Evolutionary conservation across 2,888 invertebrate genomes (phyloP).

Genomic region (Dicranocentrus wangi): DNA sequence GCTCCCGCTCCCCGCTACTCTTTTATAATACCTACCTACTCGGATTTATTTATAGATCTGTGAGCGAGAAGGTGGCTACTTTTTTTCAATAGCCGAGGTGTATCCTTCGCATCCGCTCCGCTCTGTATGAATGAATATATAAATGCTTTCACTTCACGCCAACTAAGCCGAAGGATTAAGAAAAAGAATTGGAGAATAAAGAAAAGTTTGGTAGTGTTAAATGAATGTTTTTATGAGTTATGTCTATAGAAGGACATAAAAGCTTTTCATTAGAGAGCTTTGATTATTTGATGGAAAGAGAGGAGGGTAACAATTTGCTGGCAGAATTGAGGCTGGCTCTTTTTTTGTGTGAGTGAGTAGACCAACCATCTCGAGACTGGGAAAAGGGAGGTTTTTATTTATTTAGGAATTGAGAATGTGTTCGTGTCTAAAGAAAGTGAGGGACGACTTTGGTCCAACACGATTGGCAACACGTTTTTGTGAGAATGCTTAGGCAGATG

Average conservation of each 20-base stretch:
- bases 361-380: too few species aligned
- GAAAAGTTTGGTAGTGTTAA: slow-evolving; percentile 22
- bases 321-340: slow-evolving; percentile 6
- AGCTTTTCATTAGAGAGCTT: slow-evolving; percentile 46
- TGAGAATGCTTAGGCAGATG: too few species aligned
- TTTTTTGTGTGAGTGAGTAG: too few species aligned
- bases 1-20: background rate
- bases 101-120: background rate
- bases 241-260: slow-evolving; percentile 29
- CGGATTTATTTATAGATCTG: background rate
- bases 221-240: slow-evolving; percentile 50
- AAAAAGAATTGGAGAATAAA: slow-evolving; percentile 23
- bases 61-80: background rate
- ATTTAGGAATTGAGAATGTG: too few species aligned
- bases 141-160: slow-evolving; percentile 31
- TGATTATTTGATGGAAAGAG: slow-evolving; percentile 47
- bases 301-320: background rate
- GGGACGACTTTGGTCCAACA: too few species aligned
- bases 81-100: background rate
- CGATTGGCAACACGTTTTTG: too few species aligned
- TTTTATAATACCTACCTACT: too few species aligned
- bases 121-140: slow-evolving; percentile 20
- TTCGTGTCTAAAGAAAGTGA: too few species aligned
- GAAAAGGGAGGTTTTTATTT: too few species aligned
- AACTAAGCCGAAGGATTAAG: slow-evolving; percentile 12